Conservation (phyloP, 64 coral and sea anemone genomes). For the Actinia equina region DNA sequence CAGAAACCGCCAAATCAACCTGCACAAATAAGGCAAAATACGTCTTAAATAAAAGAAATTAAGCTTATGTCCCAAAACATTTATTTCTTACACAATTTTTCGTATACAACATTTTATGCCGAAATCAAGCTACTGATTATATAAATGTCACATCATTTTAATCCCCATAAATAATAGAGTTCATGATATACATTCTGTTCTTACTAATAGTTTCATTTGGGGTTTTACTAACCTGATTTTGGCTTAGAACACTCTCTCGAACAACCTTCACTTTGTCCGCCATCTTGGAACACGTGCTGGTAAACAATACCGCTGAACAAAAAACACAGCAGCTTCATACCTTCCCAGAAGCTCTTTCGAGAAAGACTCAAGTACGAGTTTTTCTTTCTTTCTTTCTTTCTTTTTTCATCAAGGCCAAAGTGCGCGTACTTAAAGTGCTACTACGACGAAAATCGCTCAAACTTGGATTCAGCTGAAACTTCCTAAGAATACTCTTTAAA, state of each 20-base stretch:
- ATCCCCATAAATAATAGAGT: neutral
- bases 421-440: no score
- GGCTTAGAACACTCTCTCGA: conserved; percentile 68
- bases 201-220: no score
- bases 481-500: no score
- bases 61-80: neutral
- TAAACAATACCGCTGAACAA: neutral
- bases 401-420: no score
- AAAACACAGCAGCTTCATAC: neutral
- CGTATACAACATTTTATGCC: neutral
- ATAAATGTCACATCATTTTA: neutral
- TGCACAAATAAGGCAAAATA: neutral
- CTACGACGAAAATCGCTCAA: no score
- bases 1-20: neutral
- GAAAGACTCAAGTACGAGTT: neutral
- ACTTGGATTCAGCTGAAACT: no score
- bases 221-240: conserved; percentile 63
- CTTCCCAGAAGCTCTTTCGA: neutral
- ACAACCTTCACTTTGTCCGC: conserved; percentile 48
- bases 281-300: conserved; percentile 56
- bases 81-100: neutral
- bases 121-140: neutral
- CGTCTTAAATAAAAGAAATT: neutral
- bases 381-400: neutral
- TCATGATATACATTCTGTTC: neutral